Evolutionary conservation across 2,888 invertebrate species (phyloP).

Genomic region (Oscheius onirici): DNA sequence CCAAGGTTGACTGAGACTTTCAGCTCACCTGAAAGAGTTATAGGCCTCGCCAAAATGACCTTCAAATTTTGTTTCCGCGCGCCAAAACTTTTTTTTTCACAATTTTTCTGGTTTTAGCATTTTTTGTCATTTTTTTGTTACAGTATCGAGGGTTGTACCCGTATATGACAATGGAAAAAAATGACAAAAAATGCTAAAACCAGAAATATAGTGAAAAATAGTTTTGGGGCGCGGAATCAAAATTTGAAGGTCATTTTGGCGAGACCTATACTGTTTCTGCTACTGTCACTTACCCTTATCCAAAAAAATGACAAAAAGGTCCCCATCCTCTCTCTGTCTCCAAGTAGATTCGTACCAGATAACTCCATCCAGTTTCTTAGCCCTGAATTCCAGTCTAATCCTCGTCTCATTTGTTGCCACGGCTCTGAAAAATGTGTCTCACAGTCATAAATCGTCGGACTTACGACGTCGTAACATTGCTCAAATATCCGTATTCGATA

Average conservation of each 20-base stretch:
- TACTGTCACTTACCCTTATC: conserved; percentile 30
- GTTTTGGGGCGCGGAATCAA: too few species aligned
- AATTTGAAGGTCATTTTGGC: too few species aligned
- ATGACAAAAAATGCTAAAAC: too few species aligned
- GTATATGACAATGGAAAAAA: too few species aligned
- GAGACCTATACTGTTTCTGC: background rate
- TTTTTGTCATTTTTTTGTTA: too few species aligned
- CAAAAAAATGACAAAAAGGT: conserved; percentile 47
- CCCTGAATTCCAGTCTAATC: conserved; percentile 50
- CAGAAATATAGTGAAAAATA: too few species aligned
- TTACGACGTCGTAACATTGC: conserved; percentile 46
- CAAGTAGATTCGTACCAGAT: conserved; percentile 50
- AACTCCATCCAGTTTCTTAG: conserved; percentile 32
- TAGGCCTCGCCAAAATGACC: too few species aligned
- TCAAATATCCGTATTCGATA: conserved; percentile 44
- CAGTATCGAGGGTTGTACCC: too few species aligned
- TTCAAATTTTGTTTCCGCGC: too few species aligned
- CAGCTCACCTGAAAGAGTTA: conserved; percentile 36
- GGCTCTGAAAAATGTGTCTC: conserved; percentile 25
- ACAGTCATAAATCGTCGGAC: conserved; percentile 8
- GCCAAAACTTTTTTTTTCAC: too few species aligned
- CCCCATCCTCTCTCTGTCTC: conserved; percentile 38
- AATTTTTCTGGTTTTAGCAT: too few species aligned
- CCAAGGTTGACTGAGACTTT: conserved; percentile 55
- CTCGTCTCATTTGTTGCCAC: conserved; percentile 38